These are phyloP conservation scores for Erithacus rubecula DNA, from an alignment of 2,797 vertebrate species.

Conservation along the genomic window DNA sequence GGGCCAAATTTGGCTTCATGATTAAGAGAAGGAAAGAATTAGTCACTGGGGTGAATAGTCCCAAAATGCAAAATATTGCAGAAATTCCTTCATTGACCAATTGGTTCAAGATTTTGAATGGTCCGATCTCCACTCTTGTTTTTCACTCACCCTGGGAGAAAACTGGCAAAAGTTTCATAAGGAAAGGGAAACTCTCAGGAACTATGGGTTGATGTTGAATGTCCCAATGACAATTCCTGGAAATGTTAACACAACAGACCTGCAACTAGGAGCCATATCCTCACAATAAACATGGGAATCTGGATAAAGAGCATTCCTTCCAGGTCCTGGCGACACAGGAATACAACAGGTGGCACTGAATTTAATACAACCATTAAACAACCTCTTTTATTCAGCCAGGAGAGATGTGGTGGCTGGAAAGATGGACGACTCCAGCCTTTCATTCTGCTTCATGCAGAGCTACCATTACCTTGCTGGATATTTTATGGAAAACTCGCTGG, in stretches of 20 bases:
- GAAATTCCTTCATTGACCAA: neutral
- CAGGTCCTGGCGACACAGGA: neutral
- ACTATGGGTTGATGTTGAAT: neutral
- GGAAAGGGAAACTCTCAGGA: neutral
- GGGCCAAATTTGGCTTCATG: neutral
- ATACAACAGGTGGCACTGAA: neutral
- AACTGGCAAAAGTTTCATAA: neutral
- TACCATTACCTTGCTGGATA: neutral
- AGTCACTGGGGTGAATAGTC: neutral
- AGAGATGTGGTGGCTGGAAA: neutral
- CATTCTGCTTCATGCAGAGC: neutral
- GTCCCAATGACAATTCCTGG: slow-evolving; percentile 1
- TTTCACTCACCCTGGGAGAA: neutral
- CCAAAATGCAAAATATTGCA: neutral
- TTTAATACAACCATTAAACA: neutral
- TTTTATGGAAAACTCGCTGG: neutral
- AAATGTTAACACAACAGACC: neutral
- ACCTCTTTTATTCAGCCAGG: neutral
- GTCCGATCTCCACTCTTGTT: neutral
- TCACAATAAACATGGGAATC: neutral
- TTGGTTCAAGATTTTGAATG: neutral
- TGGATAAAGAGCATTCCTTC: neutral
- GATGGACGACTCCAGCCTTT: neutral
- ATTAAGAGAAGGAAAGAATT: neutral
- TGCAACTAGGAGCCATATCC: neutral